These are phyloP conservation scores for Ferrisia virgata DNA, from an alignment of 2,888 invertebrate species.

Conservation along the genomic window DNA sequence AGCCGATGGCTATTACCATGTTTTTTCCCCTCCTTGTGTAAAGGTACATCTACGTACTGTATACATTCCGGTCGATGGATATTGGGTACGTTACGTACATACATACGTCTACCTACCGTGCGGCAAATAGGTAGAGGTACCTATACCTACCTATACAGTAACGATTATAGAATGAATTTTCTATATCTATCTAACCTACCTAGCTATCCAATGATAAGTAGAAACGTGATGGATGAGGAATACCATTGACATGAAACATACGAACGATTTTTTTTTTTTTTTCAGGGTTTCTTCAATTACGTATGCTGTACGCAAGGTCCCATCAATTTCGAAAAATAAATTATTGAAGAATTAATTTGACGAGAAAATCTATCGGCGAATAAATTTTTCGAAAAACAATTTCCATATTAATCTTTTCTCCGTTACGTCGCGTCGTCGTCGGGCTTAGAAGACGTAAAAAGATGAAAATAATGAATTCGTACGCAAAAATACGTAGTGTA, in stretches of 20 bases:
- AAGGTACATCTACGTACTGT: not conserved
- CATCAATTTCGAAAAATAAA: not conserved
- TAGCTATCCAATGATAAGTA: not conserved
- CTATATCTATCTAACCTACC: not conserved
- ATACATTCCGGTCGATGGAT: not conserved
- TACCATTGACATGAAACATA: not conserved
- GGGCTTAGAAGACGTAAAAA: no score
- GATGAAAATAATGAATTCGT: no score
- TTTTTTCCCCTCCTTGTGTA: not conserved
- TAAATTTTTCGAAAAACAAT: not conserved
- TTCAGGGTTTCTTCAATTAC: not conserved
- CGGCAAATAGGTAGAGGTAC: not conserved
- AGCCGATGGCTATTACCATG: not conserved
- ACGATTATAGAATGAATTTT: not conserved
- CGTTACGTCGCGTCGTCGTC: no score
- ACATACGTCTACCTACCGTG: not conserved
- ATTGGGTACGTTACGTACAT: not conserved
- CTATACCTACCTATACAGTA: not conserved
- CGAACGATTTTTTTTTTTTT: not conserved
- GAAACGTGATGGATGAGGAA: not conserved
- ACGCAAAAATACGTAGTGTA: no score
- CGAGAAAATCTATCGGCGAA: not conserved
- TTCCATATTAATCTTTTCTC: no score
- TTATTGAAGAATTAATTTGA: not conserved
- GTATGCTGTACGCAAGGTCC: not conserved